Percentiles rank a stretch among this genome's conserved stretches.
These are phyloP conservation scores for Sander lucioperca DNA, from an alignment of 2,113 vertebrate genomes.

Conservation along the genomic window DNA sequence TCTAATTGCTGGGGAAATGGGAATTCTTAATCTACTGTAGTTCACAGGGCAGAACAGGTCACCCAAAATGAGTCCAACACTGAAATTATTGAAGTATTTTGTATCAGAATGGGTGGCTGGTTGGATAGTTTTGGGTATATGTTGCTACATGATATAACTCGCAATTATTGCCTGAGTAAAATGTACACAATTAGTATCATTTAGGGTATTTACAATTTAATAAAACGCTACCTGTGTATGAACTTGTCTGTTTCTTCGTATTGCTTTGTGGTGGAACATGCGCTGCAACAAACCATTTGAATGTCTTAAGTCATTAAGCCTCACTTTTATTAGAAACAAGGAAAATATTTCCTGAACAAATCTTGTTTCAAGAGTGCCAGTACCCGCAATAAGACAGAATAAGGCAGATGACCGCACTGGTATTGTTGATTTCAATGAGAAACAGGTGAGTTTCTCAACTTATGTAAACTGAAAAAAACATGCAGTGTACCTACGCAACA, in stretches of 20 bases:
- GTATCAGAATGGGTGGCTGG: background rate
- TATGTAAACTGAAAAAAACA: too few species aligned
- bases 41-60: slow-evolving; percentile 3
- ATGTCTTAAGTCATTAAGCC: background rate
- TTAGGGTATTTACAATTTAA: slow-evolving; percentile 40
- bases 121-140: slow-evolving; percentile 2
- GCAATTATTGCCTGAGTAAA: slow-evolving; percentile 29
- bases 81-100: slow-evolving; percentile 39
- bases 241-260: slow-evolving; percentile 32
- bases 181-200: slow-evolving; percentile 27
- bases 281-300: background rate
- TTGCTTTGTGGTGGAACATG: slow-evolving; percentile 3
- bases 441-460: background rate
- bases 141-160: slow-evolving; percentile 1
- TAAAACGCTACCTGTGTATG: slow-evolving; percentile 55
- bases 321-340: background rate
- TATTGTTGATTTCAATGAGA: background rate
- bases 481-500: background rate
- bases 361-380: background rate
- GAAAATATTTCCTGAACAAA: background rate
- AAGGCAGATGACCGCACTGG: background rate
- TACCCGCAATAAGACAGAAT: background rate
- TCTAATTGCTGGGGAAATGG: slow-evolving; percentile 6
- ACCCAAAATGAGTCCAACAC: background rate
- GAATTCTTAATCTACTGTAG: background rate